Evolutionary conservation across 2,888 invertebrate genomes (phyloP), one percentile per base, ranked within the genome.

Genomic region (Cybosia mesomella): DNA sequence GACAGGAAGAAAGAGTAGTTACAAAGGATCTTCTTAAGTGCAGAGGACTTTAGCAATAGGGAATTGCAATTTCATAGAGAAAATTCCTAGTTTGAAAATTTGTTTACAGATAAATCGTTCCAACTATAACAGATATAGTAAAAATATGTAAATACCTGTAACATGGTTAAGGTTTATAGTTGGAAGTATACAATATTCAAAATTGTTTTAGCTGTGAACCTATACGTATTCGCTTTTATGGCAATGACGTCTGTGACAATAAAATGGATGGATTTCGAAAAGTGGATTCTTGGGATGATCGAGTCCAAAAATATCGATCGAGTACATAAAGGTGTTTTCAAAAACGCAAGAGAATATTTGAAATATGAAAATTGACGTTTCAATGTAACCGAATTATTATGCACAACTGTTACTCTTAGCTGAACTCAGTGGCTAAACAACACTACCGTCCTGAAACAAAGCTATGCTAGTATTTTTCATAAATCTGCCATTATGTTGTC

Each of bases 231-330:
- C n/a, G 49, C 49, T 49, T 49, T 49, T 49, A 49, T 49, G n/a
- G 49, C 49, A n/a, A 49, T 49, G 49, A 49, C n/a, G 49, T 49
- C n/a, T 49, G n/a, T 49, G 49, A 49, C 49, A 49, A n/a, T 49
- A n/a, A 49, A 49, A 49, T 49, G 9, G 8, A 49, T 49, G 49
- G n/a, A 49, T 49, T 49, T 8, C 49, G 49, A n/a, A 49, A 49
- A 49, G n/a, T 8, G 49, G 49, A 49, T 49, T 5, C 49, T 49
- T 49, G n/a, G 9, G 49, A 49, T 18, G 49, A 49, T n/a, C 49
- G 49, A 49, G 49, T 49, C 8, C n/a, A 49, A 18, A n/a, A 49
- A 7, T n/a, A n/a, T n/a, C n/a, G n/a, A n/a, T n/a, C n/a, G n/a
- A n/a, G 9, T n/a, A 49, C n/a, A 7, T n/a, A 7, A n/a, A 9